Conservation (phyloP, 2,888 invertebrate genomes). For the Diaprepes abbreviatus region DNA sequence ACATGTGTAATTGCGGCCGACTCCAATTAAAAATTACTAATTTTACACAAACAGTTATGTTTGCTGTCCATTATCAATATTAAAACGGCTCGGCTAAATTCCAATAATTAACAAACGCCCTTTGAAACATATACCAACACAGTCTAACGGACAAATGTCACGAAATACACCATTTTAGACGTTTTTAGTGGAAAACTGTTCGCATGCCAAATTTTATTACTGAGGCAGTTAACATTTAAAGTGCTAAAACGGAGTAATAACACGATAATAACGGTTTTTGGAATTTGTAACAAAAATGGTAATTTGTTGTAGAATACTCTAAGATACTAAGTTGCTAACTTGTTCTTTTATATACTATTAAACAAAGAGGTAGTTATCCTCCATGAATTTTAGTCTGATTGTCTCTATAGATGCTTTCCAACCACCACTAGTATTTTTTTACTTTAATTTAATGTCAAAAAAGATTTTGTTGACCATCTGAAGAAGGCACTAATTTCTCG, state of each 20-base stretch:
- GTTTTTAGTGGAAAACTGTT: conserved; percentile 18
- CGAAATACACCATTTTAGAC: conserved; percentile 22
- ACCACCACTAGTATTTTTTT: no score
- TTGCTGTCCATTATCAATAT: background rate
- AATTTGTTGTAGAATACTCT: no score
- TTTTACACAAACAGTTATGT: background rate
- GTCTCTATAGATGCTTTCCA: no score
- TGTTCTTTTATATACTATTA: no score
- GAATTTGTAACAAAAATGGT: background rate
- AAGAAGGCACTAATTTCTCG: no score
- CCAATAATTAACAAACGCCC: conserved; percentile 18
- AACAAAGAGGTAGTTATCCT: no score
- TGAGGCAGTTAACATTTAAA: conserved; percentile 10
- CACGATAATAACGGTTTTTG: background rate
- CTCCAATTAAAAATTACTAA: background rate
- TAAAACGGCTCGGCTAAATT: conserved; percentile 12
- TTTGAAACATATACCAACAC: conserved; percentile 25
- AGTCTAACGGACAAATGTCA: conserved; percentile 19
- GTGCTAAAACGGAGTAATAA: background rate
- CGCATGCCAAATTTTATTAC: conserved; percentile 25
- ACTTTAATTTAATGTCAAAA: no score
- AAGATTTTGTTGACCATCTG: no score
- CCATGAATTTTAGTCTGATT: no score
- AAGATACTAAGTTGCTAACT: no score
- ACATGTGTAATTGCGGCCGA: background rate